A percentile compares a stretch with the other conserved stretches of the same genome.
phyloP scores from a whole-genome alignment of 2,113 vertebrate species.

The Ardeotis arabs region DNA sequence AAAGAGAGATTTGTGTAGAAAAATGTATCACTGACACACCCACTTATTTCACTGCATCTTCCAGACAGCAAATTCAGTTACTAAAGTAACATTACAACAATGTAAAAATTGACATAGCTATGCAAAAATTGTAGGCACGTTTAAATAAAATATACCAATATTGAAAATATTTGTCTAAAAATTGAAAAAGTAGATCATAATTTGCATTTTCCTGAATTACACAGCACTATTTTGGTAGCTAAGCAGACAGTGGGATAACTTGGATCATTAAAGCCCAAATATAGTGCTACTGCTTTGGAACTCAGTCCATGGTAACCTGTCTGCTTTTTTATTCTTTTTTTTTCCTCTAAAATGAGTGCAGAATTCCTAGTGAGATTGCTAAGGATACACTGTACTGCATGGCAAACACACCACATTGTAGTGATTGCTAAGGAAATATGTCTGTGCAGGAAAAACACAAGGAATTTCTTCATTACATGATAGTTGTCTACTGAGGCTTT shows the following conservation, averaged over 20 bases:
- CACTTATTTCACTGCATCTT: neutral
- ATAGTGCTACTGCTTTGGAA: neutral
- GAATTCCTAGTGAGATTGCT: neutral
- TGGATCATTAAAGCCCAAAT: neutral
- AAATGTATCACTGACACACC: slow-evolving; percentile 5
- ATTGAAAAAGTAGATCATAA: neutral
- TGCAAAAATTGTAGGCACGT: neutral
- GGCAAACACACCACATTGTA: neutral
- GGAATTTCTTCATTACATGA: neutral
- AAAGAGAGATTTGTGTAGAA: neutral
- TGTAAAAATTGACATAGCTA: neutral
- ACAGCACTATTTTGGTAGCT: neutral
- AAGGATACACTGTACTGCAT: neutral
- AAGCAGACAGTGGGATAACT: neutral
- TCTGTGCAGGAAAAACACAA: neutral
- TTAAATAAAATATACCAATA: neutral
- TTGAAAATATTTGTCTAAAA: neutral
- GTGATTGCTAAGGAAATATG: neutral
- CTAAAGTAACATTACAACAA: neutral
- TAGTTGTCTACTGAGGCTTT: neutral
- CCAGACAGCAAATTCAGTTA: neutral
- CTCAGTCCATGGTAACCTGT: neutral
- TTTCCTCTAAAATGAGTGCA: neutral
- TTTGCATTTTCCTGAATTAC: neutral
- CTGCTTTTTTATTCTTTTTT: neutral